Conservation (phyloP, 2,888 invertebrate species). For the Apamea anceps region DNA sequence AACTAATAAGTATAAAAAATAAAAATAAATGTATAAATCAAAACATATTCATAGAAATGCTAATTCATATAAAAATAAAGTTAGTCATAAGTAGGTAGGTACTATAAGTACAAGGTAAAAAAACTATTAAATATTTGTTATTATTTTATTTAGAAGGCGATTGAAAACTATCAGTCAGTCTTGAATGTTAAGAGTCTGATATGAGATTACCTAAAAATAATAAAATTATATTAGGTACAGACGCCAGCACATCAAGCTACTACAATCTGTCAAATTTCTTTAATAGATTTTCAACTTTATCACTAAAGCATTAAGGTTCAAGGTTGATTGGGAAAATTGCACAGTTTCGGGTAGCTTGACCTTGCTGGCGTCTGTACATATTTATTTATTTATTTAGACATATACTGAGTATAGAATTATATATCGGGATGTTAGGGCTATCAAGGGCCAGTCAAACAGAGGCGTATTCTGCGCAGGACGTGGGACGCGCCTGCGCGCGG, state of each 20-base stretch:
- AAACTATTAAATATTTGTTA: constrained; percentile 30
- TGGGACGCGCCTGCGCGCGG: no score
- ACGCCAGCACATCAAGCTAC: no score
- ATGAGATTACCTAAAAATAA: background rate
- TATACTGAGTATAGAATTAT: background rate
- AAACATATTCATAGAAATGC: constrained; percentile 15
- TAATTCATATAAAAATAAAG: constrained; percentile 42
- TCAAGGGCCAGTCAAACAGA: background rate
- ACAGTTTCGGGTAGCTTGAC: no score
- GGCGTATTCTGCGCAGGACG: background rate
- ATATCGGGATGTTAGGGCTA: background rate
- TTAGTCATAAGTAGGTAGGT: constrained; percentile 41
- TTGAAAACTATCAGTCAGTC: constrained; percentile 20
- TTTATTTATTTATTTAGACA: background rate
- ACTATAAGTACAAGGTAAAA: constrained; percentile 47
- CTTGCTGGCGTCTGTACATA: background rate
- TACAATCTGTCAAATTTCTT: no score
- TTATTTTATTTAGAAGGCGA: background rate
- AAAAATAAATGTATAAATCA: constrained; percentile 24
- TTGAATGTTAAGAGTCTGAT: constrained; percentile 32
- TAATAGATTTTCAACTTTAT: no score
- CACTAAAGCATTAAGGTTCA: no score
- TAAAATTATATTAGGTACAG: background rate
- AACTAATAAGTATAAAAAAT: constrained; percentile 1
- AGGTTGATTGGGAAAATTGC: no score